Conservation (phyloP, 2,888 invertebrate genomes). For the Taphrorychus bicolor region DNA sequence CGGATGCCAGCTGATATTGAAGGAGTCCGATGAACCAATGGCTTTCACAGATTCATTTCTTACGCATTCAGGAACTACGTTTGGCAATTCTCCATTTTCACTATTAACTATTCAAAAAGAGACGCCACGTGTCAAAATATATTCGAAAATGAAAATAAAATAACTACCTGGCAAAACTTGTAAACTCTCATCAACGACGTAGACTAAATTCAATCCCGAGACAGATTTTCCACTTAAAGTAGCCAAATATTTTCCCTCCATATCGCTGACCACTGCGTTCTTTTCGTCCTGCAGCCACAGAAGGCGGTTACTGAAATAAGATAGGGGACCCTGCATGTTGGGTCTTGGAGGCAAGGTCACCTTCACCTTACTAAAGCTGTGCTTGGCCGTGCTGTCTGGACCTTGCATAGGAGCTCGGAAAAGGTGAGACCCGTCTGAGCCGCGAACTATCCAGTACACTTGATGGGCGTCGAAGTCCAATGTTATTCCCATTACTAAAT, state of each 20-base stretch:
- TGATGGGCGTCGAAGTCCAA: slow-evolving; percentile 78
- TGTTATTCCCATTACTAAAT: slow-evolving; percentile 81
- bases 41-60: slow-evolving; percentile 71
- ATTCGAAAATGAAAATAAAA: too few relatives aligned
- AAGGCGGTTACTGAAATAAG: slow-evolving; percentile 82
- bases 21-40: slow-evolving; percentile 78
- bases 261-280: slow-evolving; percentile 78
- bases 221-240: slow-evolving; percentile 69
- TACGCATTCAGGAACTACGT: slow-evolving; percentile 79
- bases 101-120: not conserved
- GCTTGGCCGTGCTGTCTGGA: slow-evolving; percentile 39
- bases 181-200: slow-evolving; percentile 74
- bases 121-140: too few relatives aligned
- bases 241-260: slow-evolving; percentile 76
- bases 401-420: slow-evolving; percentile 73
- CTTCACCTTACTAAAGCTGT: slow-evolving; percentile 22
- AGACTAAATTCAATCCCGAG: slow-evolving; percentile 71
- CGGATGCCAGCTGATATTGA: slow-evolving; percentile 85
- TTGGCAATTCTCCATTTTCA: slow-evolving; percentile 51
- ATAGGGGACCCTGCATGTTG: slow-evolving; percentile 73
- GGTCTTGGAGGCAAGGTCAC: slow-evolving; percentile 62
- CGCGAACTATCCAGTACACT: slow-evolving; percentile 85
- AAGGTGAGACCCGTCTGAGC: slow-evolving; percentile 77
- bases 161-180: slow-evolving; percentile 46
- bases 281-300: slow-evolving; percentile 82